These are phyloP conservation scores for Scaptomyza flava DNA, from an alignment of 2,888 invertebrate species.

Conservation along the genomic window DNA sequence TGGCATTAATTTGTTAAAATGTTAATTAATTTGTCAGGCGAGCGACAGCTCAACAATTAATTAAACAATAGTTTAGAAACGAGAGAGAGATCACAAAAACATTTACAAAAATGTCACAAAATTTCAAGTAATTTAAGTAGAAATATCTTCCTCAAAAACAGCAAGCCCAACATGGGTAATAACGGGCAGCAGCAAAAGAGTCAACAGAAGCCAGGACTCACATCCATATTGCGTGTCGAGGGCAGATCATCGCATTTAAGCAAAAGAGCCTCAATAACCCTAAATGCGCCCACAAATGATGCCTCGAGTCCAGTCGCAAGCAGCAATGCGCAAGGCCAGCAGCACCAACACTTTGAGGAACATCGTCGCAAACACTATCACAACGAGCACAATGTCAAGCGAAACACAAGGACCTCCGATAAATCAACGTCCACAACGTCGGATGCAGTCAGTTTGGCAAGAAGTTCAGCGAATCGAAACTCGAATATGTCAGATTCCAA, in stretches of 20 bases:
- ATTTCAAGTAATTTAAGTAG: not conserved
- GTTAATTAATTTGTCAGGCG: conserved; percentile 77
- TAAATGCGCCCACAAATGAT: conserved; percentile 33
- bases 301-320: not conserved
- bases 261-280: conserved; percentile 40
- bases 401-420: not conserved
- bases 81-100: not conserved
- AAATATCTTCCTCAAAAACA: not conserved
- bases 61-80: not conserved
- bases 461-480: not conserved
- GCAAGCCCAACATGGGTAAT: conserved; percentile 17
- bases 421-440: not conserved
- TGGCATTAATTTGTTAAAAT: conserved; percentile 66
- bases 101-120: not conserved
- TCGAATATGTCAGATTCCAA: not conserved
- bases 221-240: conserved; percentile 41
- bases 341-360: conserved; percentile 49
- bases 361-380: conserved; percentile 59
- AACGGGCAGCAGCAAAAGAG: conserved; percentile 9
- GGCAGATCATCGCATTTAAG: conserved; percentile 33
- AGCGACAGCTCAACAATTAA: conserved; percentile 34
- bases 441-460: not conserved
- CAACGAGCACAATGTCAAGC: conserved; percentile 4
- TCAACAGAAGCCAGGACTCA: not conserved
- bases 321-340: conserved; percentile 20